phyloP scores from a whole-genome alignment of 2,113 vertebrate genomes.

The Macrotis lagotis region DNA sequence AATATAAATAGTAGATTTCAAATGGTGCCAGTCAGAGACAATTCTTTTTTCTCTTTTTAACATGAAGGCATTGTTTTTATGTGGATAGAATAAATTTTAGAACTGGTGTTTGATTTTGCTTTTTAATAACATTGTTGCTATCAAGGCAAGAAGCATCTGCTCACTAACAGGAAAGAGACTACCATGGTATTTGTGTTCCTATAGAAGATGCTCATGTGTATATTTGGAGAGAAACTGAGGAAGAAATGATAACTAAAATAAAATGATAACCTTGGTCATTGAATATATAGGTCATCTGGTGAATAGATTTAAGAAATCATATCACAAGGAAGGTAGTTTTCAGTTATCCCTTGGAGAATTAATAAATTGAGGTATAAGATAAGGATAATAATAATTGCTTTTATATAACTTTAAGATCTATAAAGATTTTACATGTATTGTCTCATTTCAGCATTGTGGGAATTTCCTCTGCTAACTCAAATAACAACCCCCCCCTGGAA shows the following conservation, averaged over 20 bases:
- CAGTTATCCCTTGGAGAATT: too few species aligned
- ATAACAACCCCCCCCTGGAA: too few species aligned
- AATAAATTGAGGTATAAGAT: too few species aligned
- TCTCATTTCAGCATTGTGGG: neutral
- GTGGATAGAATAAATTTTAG: conserved; percentile 18
- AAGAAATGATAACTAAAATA: neutral
- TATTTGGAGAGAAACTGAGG: conserved; percentile 18
- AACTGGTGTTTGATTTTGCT: conserved; percentile 35
- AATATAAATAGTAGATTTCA: neutral
- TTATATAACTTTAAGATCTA: too few species aligned
- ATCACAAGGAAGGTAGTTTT: neutral
- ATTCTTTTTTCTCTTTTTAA: neutral
- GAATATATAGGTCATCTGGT: neutral
- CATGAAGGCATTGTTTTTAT: conserved; percentile 18
- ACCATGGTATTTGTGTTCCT: neutral
- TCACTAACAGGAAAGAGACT: conserved; percentile 1
- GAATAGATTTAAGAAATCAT: neutral
- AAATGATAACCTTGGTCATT: neutral
- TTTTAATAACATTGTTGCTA: conserved; percentile 11
- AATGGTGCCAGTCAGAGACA: conserved; percentile 5
- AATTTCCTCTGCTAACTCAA: neutral
- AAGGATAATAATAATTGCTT: too few species aligned
- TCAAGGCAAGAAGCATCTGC: neutral
- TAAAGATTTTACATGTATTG: too few species aligned
- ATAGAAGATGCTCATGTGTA: neutral